Base-by-base conservation (phyloP, 2,797 vertebrate genomes). In the Alfaro cultratus region DNA sequence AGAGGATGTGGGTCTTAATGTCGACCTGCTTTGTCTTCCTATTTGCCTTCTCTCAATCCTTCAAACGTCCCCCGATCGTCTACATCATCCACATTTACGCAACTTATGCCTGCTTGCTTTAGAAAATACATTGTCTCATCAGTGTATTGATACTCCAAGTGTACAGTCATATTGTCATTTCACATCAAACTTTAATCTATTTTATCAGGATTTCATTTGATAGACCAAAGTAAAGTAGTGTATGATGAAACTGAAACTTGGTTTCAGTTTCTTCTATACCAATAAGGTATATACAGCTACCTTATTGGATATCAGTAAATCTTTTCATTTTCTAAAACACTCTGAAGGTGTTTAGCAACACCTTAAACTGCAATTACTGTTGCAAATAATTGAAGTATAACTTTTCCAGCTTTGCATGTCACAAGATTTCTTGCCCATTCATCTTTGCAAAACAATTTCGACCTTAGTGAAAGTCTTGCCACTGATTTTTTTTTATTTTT, bases 1-100 rank as follows among this genome's bases (percentile, higher is more conserved):
- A 79, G 79, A 79, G 89, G 91, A 89, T 83, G 87, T 92, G 92
- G 91, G 90, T 92, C 88, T 93, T 86, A 18, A 79, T 89, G 86
- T 89, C 60, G 77, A 87, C 82, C 84, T 88, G 90, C 86, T 87
- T 78, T 80, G 73, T 84, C 64, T 73, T 73, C 74, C 57, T 15
- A 29, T 60, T 83, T 76, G 81, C 86, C 86, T 81, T 82, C 53
- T 90, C 78, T 47, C 53, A 80, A 81, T 83, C 73, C 43, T 84
- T 75, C 83, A 87, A 88, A 83, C 64, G 70, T 71, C 85, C 74
- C n/a, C 8, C 4, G 55, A 78, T 83, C 47, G 64, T 88, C 75
- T 53, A 86, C 83, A 75, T 82, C 79, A 73, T 79, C 70, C 81
- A 86, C 75, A 84, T 80, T 81, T 76, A 78, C 39, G 36, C 70